Evolutionary conservation across 2,888 invertebrate species (phyloP), one percentile per base, ranked within the genome.

Genomic region (Tenthredo livida): DNA sequence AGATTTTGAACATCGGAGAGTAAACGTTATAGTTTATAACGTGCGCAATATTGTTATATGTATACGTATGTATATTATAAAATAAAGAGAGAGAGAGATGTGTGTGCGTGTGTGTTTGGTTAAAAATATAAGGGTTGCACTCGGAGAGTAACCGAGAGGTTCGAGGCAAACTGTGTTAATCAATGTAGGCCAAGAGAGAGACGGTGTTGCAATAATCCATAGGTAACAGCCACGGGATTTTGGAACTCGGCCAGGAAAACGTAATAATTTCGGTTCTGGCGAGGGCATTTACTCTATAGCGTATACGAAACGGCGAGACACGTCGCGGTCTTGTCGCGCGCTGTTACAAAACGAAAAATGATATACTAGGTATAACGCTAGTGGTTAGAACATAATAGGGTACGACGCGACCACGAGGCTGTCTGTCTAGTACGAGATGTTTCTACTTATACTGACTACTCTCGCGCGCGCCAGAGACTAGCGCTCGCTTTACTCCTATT

Each of bases 251-350:
- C 91, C 91, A 91, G 88, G 87, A 87, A 88, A 90, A 89, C 89
- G 90, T 87, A 91, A 90, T 91, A 90, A 91, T 90, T 91, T 90
- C 88, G 87, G 88, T 88, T 86, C 88, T 87, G 88, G 87, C 87
- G 87, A 86, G 80, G 80, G 77, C 77, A 77, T 77, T 77, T 77
- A 77, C 77, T 50, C 50, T 54, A 54, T 77, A 54, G 29, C 47
- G 40, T 50, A 50, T 77, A 54, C 50, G n/a, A 77, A 25, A 77
- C 77, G 54, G n/a, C 43, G 9, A n/a, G 10, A 29, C 43, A 6
- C 33, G 67, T 67, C 12, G 25, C 21, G 61, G 61, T 67, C 67
- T 21, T 67, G 67, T 67, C 29, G 29, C 67, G 15, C 72, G 40
- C 50, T 29, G 33, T 50, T 43, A 73, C 43, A n/a, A 43, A 73